Percentiles rank a stretch among this genome's conserved stretches.
Conservation (phyloP, 2,888 invertebrate genomes). For the Leptinotarsa tumamoca region DNA sequence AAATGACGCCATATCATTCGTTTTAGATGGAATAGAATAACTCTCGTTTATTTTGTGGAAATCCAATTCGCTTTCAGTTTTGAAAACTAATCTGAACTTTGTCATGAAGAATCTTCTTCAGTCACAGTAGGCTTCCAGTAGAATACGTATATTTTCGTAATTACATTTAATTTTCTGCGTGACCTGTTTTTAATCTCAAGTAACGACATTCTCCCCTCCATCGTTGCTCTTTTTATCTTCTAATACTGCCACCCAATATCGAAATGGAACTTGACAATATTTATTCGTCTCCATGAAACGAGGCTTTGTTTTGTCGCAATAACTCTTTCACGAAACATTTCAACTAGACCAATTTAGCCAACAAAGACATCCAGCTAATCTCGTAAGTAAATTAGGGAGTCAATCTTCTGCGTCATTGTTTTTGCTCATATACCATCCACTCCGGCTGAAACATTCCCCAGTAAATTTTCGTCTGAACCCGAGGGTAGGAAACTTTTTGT, state of each 20-base stretch:
- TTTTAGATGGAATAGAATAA: too few species aligned
- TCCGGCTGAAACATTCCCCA: constrained; percentile 46
- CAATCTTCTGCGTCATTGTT: constrained; percentile 59
- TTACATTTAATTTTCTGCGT: background rate
- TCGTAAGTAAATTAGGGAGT: constrained; percentile 54
- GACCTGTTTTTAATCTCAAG: background rate
- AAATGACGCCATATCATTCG: too few species aligned
- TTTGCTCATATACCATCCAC: constrained; percentile 54
- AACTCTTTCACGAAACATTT: constrained; percentile 55
- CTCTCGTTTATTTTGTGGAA: too few species aligned
- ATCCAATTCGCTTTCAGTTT: background rate
- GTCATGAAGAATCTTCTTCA: background rate
- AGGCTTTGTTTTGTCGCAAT: constrained; percentile 39
- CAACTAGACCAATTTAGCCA: constrained; percentile 50
- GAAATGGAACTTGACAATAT: constrained; percentile 3
- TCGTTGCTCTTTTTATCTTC: background rate
- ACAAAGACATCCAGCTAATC: constrained; percentile 47
- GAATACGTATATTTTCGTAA: background rate
- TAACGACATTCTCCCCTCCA: background rate
- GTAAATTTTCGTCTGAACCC: constrained; percentile 53
- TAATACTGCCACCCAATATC: constrained; percentile 6
- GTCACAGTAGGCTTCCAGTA: background rate
- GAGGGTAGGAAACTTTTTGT: constrained; percentile 56
- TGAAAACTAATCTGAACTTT: background rate
- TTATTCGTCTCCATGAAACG: constrained; percentile 6